Percentiles rank a stretch among this genome's conserved stretches.
phyloP scores from a whole-genome alignment of 37 sponge, comb jelly and placozoan genomes.

The Beroe forskalii region DNA sequence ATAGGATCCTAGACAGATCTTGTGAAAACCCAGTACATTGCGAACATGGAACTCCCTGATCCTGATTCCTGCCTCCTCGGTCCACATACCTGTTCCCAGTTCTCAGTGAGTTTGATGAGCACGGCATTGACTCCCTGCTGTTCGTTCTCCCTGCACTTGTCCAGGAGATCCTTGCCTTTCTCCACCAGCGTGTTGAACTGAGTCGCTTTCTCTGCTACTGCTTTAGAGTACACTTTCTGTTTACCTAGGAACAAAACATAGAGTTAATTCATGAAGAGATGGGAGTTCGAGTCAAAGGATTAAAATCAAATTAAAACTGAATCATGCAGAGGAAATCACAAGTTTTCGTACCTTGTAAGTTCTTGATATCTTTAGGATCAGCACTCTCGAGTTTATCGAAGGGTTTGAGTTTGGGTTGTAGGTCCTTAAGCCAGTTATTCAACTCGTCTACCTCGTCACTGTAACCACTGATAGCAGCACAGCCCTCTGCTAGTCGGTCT shows the following conservation, averaged over 20 bases:
- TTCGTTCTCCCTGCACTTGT: slow-evolving; percentile 44
- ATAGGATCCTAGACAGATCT: too few relatives aligned
- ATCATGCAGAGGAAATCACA: too few relatives aligned
- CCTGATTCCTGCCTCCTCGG: too few relatives aligned
- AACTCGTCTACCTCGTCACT: slow-evolving; percentile 36
- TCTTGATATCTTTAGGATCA: slow-evolving; percentile 63
- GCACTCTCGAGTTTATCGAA: neutral
- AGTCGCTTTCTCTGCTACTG: neutral
- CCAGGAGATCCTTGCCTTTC: slow-evolving; percentile 24
- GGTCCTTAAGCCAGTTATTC: slow-evolving; percentile 12
- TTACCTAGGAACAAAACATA: too few relatives aligned
- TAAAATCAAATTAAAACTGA: too few relatives aligned
- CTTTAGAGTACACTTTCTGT: slow-evolving; percentile 31
- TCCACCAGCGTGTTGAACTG: neutral
- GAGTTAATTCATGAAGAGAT: too few relatives aligned
- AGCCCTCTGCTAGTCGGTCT: slow-evolving; percentile 13
- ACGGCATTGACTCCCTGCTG: slow-evolving; percentile 56
- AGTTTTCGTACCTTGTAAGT: slow-evolving; percentile 22
- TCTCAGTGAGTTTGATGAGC: slow-evolving; percentile 37
- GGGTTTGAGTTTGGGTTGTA: slow-evolving; percentile 12
- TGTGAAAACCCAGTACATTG: too few relatives aligned
- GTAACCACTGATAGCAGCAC: slow-evolving; percentile 29
- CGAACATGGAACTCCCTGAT: too few relatives aligned
- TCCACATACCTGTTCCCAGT: slow-evolving; percentile 46
- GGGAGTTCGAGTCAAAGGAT: too few relatives aligned